Evolutionary conservation across 2,113 vertebrate genomes (phyloP), one percentile per base, ranked within the genome.

Genomic region (Nannobrachium achirus): DNA sequence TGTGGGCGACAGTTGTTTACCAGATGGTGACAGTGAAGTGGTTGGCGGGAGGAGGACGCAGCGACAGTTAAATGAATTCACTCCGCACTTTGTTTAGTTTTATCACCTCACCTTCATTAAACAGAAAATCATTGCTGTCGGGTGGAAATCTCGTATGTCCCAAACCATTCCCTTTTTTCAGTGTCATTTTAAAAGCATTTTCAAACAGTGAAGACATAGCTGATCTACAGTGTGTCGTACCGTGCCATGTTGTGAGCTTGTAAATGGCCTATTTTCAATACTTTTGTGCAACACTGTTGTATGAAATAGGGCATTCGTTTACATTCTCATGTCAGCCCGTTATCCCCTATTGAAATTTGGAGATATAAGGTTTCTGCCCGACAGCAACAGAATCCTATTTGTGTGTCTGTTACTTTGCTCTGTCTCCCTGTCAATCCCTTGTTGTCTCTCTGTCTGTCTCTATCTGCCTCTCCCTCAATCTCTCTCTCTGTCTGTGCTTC

Each of bases 51-150:
- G 9, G 42, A 8, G 33, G 56, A 57, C 62, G 69, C 74, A 65
- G 69, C 74, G 65, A 86, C 84, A 83, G 80, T 86, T 80, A 83
- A 66, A 77, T 85, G 81, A 90, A 85, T 81, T 87, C 85, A 81
- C 76, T 64, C 79, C 73, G 79, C 74, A 78, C 81, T 48, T 14
- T 14, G 6, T 48, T 14, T 33, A 33, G 25, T 80, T 78, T 82
- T 86, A 81, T 79, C 80, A 84, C 58, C 81, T 70, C n/a, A 33
- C 25, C 25, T 33, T 25, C 25, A 33, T 33, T 33, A 33, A 4
- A 33, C 25, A 33, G 25, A 33, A 5, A 33, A 33, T 4, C 25
- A 33, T 5, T 33, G 25, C 25, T 33, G 25, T 5, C 25, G 25
- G 25, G 6, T 33, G 25, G 25, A 33, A 33, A 33, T 5, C 25